Evolutionary conservation across 2,888 invertebrate genomes (phyloP), one percentile per base, ranked within the genome.

Genomic region (Galerucella nymphaeae): DNA sequence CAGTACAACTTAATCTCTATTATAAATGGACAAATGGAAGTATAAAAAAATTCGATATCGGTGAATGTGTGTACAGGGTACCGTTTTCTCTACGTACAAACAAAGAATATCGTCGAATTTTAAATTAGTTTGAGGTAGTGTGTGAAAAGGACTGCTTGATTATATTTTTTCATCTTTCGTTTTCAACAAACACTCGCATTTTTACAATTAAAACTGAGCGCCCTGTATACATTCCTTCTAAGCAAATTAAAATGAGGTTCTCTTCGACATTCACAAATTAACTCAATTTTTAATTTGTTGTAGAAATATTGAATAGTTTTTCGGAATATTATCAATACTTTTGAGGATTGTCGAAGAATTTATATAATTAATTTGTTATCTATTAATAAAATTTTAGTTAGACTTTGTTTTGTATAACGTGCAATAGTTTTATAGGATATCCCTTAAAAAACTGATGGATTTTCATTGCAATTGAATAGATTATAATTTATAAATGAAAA

Each of bases 1-100:
- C 66, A 62, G 63, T 70, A 75, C 68, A 75, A 75, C 67, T 72
- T 73, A 73, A 74, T 67, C 66, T 50, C 66, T 50, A 64, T 53
- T 57, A 45, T 13, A 23, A 61, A 61, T 70, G 70, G 70, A 70
- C 63, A 57, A 57, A 68, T 63, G 63, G 57, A 55, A 62, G 63
- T 64, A 64, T 64, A 55, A 62, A 69, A 55, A 14, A 57, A 70
- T 61, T 62, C 55, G 41, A 38, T 42, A 62, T 62, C 61, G 42
- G 61, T 30, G 30, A 38, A 9, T 38, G 30, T 38, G 16, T 58
- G 9, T 58, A 58, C 30, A 58, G 58, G 58, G 58, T 58, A 58
- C 58, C 30, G 58, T 58, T 30, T 58, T 23, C 14, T 8, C 9
- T 9, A 30, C 13, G 1, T 6, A 30, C n/a, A 58, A 23, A 53